Base-by-base conservation (phyloP, 1,140 invertebrate species). In the Caenorhabditis inopinata region DNA sequence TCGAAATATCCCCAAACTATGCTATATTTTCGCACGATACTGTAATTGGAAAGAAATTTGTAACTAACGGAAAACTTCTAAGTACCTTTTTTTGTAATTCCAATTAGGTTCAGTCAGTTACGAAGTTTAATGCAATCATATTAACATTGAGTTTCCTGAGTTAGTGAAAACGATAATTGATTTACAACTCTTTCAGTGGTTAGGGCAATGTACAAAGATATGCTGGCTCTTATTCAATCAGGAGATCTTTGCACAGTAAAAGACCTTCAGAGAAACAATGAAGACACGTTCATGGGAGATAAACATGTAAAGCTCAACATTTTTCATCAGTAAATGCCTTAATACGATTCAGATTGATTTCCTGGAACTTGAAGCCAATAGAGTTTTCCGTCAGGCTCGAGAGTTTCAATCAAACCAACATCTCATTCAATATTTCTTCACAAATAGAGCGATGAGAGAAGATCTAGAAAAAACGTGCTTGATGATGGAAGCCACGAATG, bases 141-240 rank as follows among this genome's bases (percentile, higher is more conserved):
- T n/a, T n/a, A n/a, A n/a, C n/a, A n/a, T n/a, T n/a, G n/a, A n/a
- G n/a, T n/a, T n/a, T n/a, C n/a, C n/a, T n/a, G n/a, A n/a, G n/a
- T n/a, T n/a, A n/a, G n/a, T n/a, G n/a, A n/a, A n/a, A n/a, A n/a
- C n/a, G n/a, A n/a, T n/a, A n/a, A n/a, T n/a, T n/a, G n/a, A 51
- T 51, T 6, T 51, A 7, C 48, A 51, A 51, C 23, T 21, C 45
- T 45, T 78, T 45, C 53, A 75, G 73, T 79, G 32, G 51, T 62
- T 7, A 51, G 78, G 7, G 78, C 16, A 35, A 74, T 79, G 38
- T 79, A 79, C 78, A 79, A 79, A 35, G 78, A 79, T 29, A 23
- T 79, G 18, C 2, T 79, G 11, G 12, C 51, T 3, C 18, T 79
- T 6, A 14, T 74, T n/a, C 45, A 74, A 14, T 74, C 23, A 3